Evolutionary conservation across 2,888 invertebrate genomes (phyloP).

Genomic region (Diaperis boleti): DNA sequence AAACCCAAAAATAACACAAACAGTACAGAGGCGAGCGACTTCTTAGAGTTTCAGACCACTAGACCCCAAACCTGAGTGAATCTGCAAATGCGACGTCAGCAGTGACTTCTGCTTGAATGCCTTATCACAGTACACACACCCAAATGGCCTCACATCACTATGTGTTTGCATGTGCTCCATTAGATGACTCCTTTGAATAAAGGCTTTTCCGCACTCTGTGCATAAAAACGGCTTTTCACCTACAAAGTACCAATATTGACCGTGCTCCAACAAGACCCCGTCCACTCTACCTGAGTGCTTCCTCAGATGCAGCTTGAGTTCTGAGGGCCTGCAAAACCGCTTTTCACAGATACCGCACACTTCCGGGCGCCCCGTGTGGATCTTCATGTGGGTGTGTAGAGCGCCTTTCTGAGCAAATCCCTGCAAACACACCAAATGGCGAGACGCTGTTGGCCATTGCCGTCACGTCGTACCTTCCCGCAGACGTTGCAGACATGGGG

Average conservation of each 20-base stretch:
- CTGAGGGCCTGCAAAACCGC: conserved; percentile 59
- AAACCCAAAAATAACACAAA: too few species aligned
- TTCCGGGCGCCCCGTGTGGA: conserved; percentile 60
- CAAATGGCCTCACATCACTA: conserved; percentile 56
- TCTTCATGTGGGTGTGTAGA: conserved; percentile 59
- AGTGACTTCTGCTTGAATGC: conserved; percentile 57
- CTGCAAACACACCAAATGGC: conserved; percentile 32
- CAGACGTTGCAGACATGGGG: conserved; percentile 56
- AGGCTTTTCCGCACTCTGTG: conserved; percentile 57
- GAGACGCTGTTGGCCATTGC: too few species aligned
- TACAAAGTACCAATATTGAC: not conserved
- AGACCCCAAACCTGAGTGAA: conserved; percentile 59
- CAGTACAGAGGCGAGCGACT: too few species aligned
- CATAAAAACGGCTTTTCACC: conserved; percentile 56
- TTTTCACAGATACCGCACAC: conserved; percentile 60
- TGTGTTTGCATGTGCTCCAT: conserved; percentile 57
- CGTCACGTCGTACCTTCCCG: conserved; percentile 47
- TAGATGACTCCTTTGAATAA: conserved; percentile 58
- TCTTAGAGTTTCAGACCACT: too few species aligned
- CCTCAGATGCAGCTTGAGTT: conserved; percentile 59
- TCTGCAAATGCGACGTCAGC: conserved; percentile 56
- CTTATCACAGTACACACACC: conserved; percentile 55
- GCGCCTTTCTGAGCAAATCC: conserved; percentile 59
- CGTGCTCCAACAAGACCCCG: not conserved
- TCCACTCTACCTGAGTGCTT: conserved; percentile 50